These are phyloP conservation scores for Entomyzon cyanotis DNA, from an alignment of 2,113 vertebrate genomes.

Conservation along the genomic window DNA sequence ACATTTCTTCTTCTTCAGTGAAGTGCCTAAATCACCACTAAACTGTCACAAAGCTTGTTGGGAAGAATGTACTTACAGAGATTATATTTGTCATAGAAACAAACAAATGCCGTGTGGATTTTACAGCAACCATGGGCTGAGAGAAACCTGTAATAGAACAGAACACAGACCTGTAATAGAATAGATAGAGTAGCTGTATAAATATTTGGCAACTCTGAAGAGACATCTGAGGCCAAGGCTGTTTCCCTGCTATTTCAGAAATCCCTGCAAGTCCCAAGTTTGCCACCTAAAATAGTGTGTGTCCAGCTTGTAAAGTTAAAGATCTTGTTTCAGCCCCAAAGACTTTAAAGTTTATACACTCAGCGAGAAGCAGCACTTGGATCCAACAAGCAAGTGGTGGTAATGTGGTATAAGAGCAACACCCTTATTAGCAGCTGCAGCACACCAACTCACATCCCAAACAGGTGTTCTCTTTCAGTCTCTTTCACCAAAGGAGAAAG, in stretches of 20 bases:
- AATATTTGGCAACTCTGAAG: neutral
- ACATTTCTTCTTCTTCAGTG: neutral
- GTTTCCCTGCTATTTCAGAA: neutral
- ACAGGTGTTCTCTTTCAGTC: neutral
- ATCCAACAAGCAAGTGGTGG: neutral
- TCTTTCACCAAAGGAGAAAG: neutral
- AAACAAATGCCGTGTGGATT: neutral
- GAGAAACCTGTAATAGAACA: neutral
- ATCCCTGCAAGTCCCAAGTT: neutral
- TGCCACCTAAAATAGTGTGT: neutral
- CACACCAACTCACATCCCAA: neutral
- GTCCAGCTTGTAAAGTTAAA: neutral
- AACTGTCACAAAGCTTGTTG: neutral
- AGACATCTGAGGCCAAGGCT: neutral
- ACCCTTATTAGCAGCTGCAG: neutral
- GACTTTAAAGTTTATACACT: neutral
- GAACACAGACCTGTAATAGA: neutral
- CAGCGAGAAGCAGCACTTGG: neutral
- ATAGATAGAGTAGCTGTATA: neutral
- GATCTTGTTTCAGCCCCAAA: neutral
- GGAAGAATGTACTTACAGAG: neutral
- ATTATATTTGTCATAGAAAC: neutral
- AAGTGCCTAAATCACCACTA: neutral
- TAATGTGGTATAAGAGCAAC: neutral
- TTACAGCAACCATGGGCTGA: neutral